Conservation (phyloP, 2,113 vertebrate species). For the Rostratula benghalensis region DNA sequence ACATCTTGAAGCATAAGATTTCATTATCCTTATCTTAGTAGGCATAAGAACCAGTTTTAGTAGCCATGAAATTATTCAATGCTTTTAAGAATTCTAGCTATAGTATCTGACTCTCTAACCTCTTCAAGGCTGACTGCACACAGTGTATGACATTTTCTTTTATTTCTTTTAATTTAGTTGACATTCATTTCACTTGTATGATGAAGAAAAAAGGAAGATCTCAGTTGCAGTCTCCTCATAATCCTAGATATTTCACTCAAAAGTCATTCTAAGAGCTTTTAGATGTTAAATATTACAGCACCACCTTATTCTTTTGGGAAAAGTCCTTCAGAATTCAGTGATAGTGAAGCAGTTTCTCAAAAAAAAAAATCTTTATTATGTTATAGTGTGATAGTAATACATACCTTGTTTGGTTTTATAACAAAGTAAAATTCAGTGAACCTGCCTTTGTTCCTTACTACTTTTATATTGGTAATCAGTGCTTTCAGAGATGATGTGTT, state of each 20-base stretch:
- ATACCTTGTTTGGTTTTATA: background rate
- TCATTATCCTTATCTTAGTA: conserved; percentile 8
- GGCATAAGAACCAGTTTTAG: background rate
- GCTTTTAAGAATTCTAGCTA: conserved; percentile 14
- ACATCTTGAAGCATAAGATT: conserved; percentile 1
- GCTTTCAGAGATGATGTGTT: background rate
- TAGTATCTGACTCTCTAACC: conserved; percentile 1
- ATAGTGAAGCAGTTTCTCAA: background rate
- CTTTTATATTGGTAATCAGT: background rate
- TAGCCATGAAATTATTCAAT: conserved; percentile 34
- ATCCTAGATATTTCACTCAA: conserved; percentile 37
- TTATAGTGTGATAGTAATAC: background rate
- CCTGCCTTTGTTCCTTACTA: background rate
- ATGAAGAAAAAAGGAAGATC: conserved; percentile 16
- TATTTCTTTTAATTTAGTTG: conserved; percentile 51
- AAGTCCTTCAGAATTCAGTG: background rate
- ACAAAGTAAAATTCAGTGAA: background rate
- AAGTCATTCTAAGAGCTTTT: conserved; percentile 5
- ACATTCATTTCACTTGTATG: conserved; percentile 40
- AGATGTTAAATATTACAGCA: background rate
- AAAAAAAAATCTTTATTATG: background rate
- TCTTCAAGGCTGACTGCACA: conserved; percentile 28
- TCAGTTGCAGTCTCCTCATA: background rate
- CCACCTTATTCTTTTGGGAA: background rate
- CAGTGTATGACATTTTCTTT: conserved; percentile 28